These are phyloP conservation scores for Paedocypris micromegethes DNA, from an alignment of 2,797 vertebrate genomes.

Conservation along the genomic window DNA sequence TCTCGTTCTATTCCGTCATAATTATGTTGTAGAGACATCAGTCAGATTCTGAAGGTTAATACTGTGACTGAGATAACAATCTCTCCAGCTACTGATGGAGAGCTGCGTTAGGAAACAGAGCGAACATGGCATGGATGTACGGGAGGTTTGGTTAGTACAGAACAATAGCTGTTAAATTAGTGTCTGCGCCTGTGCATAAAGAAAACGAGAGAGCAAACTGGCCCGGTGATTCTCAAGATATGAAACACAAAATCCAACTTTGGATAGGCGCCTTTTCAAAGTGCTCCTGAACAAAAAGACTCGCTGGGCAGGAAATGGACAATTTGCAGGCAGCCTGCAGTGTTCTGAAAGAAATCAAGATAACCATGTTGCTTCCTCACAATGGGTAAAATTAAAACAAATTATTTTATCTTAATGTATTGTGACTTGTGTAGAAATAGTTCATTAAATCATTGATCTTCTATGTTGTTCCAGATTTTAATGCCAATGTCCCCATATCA, in stretches of 20 bases:
- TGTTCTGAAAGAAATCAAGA: constrained; percentile 20
- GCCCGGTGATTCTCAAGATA: constrained; percentile 67
- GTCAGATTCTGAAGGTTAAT: constrained; percentile 69
- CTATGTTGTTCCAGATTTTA: background rate
- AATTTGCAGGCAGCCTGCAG: constrained; percentile 15
- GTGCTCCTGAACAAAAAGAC: constrained; percentile 34
- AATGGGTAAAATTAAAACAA: constrained; percentile 9
- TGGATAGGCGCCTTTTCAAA: constrained; percentile 17
- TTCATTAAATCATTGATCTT: background rate
- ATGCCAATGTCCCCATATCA: too few relatives aligned
- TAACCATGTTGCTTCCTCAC: constrained; percentile 22
- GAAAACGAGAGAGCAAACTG: constrained; percentile 68
- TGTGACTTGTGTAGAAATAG: background rate
- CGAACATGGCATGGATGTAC: constrained; percentile 48
- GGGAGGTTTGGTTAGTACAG: constrained; percentile 59
- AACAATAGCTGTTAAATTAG: constrained; percentile 79
- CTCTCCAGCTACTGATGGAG: constrained; percentile 63
- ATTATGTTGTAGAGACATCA: constrained; percentile 58
- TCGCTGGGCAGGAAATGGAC: constrained; percentile 18
- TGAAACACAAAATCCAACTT: constrained; percentile 39
- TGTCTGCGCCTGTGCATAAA: constrained; percentile 73
- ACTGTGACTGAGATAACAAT: constrained; percentile 70
- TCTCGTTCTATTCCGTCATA: constrained; percentile 49
- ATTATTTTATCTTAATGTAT: background rate
- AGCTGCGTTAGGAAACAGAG: constrained; percentile 21